These are phyloP conservation scores for Oncorhynchus tshawytscha DNA, from an alignment of 2,113 vertebrate species.

Conservation along the genomic window DNA sequence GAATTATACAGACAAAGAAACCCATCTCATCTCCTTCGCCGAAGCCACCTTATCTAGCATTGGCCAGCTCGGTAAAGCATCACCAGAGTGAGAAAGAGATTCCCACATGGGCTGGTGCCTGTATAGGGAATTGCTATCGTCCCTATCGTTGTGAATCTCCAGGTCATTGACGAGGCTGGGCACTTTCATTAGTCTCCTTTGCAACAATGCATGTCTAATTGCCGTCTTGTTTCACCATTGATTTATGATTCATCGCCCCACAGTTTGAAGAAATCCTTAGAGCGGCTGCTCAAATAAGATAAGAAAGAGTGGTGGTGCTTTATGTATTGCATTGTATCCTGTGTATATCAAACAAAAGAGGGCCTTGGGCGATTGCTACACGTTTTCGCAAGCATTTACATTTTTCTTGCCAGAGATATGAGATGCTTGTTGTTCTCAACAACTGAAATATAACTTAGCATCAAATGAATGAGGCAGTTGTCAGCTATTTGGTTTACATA, in stretches of 20 bases:
- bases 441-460: constrained; percentile 56
- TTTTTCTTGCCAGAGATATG: constrained; percentile 42
- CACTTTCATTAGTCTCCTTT: constrained; percentile 73
- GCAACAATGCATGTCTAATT: constrained; percentile 70
- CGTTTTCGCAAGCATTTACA: constrained; percentile 57
- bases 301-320: constrained; percentile 68
- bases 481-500: constrained; percentile 63
- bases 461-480: constrained; percentile 67
- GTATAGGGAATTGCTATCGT: constrained; percentile 63
- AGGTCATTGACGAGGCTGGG: constrained; percentile 71
- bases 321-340: constrained; percentile 61
- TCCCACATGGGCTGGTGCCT: constrained; percentile 25
- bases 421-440: constrained; percentile 45
- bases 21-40: constrained; percentile 40
- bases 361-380: constrained; percentile 35
- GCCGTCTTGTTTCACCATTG: constrained; percentile 71
- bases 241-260: constrained; percentile 68
- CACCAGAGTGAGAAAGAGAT: constrained; percentile 29
- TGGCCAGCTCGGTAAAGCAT: constrained; percentile 48
- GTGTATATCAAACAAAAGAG: constrained; percentile 45
- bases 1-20: constrained; percentile 63
- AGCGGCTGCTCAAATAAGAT: constrained; percentile 73
- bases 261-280: constrained; percentile 75
- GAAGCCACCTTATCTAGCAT: constrained; percentile 61
- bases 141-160: constrained; percentile 48